Evolutionary conservation across 2,113 vertebrate genomes (phyloP).

Genomic region (Dasypus novemcinctus): DNA sequence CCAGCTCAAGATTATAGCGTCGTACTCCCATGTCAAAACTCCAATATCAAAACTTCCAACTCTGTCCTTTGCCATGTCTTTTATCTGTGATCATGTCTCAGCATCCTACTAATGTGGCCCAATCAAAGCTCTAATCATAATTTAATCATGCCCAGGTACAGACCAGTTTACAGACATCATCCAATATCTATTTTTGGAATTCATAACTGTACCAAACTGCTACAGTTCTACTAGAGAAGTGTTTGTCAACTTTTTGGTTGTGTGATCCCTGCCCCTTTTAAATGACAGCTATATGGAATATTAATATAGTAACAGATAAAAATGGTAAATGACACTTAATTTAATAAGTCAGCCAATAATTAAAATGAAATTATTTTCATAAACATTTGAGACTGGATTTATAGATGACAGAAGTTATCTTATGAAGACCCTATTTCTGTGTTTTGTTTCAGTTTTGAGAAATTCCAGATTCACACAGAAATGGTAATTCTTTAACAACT

Average conservation of each 20-base stretch:
- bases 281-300: slow-evolving; percentile 5
- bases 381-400: background rate
- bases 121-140: too few relatives aligned
- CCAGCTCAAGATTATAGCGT: too few relatives aligned
- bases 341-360: background rate
- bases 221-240: background rate
- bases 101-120: too few relatives aligned
- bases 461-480: background rate
- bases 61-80: too few relatives aligned
- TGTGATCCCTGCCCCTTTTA: background rate
- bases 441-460: background rate
- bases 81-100: too few relatives aligned
- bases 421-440: background rate
- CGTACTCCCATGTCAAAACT: too few relatives aligned
- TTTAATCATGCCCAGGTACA: too few relatives aligned
- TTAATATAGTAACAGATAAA: background rate
- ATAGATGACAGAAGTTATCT: background rate
- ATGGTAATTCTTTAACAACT: background rate
- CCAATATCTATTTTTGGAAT: too few relatives aligned
- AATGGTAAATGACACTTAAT: background rate
- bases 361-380: background rate
- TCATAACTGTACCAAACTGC: too few relatives aligned
- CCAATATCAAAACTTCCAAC: too few relatives aligned
- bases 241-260: background rate
- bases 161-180: too few relatives aligned